phyloP scores from a whole-genome alignment of 2,113 vertebrate genomes.

The Callithrix jacchus region DNA sequence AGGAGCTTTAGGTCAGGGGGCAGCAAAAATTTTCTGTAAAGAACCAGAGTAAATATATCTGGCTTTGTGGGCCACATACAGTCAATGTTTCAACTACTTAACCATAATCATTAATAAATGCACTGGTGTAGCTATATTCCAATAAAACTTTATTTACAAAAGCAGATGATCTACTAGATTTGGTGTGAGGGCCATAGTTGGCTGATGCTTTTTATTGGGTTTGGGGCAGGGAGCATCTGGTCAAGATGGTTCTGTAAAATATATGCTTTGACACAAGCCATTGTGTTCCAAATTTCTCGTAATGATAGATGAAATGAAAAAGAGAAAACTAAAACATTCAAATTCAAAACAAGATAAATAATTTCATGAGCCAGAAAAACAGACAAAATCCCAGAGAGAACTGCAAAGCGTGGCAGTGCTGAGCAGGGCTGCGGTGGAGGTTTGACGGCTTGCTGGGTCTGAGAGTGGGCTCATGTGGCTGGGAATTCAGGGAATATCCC shows the following conservation, averaged over 20 bases:
- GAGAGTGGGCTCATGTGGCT: neutral
- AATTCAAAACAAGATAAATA: neutral
- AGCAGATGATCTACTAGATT: neutral
- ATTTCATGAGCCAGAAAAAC: neutral
- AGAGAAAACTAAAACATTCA: neutral
- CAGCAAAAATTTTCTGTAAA: neutral
- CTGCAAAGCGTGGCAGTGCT: neutral
- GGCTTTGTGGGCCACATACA: neutral
- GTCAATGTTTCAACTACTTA: neutral
- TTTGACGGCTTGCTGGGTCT: fast-evolving
- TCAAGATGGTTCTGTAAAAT: neutral
- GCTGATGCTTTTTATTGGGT: neutral
- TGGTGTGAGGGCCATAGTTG: too few species aligned
- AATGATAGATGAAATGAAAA: neutral
- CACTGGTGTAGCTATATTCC: neutral
- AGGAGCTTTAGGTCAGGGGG: neutral
- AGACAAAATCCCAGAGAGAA: neutral
- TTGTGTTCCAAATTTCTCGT: neutral
- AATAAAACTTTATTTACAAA: neutral
- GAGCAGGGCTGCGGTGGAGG: neutral
- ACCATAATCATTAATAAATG: neutral
- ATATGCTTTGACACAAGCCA: neutral
- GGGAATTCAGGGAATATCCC: neutral
- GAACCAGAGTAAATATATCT: neutral
- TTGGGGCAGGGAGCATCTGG: too few species aligned